Base-by-base conservation (phyloP, 2,888 invertebrate species). In the Drosophila antonietae region DNA sequence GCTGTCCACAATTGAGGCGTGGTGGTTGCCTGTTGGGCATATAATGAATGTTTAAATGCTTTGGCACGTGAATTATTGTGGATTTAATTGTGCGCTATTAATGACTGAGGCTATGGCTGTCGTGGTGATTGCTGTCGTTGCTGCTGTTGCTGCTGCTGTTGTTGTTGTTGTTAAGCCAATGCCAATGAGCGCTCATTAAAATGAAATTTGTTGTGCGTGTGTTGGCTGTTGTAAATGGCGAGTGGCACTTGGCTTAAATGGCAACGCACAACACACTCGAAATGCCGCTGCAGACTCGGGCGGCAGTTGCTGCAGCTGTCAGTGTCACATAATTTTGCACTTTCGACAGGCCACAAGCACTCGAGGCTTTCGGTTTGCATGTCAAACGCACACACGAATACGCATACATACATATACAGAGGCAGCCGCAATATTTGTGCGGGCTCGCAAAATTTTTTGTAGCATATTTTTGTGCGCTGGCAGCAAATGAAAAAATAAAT, bases 11-110 rank as follows among this genome's bases (percentile, higher is more conserved):
- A 60, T 52, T 31, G 68, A 67, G 55, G 64, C 59, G 20, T 73
- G 53, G 46, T 52, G 53, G 46, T 53, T 51, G 75, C 63, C 61
- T 69, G 69, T 68, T 69, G 72, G 75, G 47, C 76, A 68, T 80
- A 68, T 76, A 81, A 76, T 81, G 84, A 75, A 79, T 77, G 77
- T 74, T 71, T 74, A 71, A 81, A 79, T 70, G 85, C 72, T 81
- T 81, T 77, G 70, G 65, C 68, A 68, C 72, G 81, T 87, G 81
- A 85, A 79, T 87, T 87, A 87, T 85, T 85, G 73, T 83, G 77
- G 70, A 80, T 76, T 86, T 83, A 89, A 87, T 83, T 83, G 79
- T 83, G 72, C 72, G 72, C 79, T 68, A 87, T 81, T 83, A 86
- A 86, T 83, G 77, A 66, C 69, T 78, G 52, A 61, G 64, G 49